These are phyloP conservation scores for Fopius arisanus DNA, from an alignment of 1,140 invertebrate genomes.

Conservation along the genomic window DNA sequence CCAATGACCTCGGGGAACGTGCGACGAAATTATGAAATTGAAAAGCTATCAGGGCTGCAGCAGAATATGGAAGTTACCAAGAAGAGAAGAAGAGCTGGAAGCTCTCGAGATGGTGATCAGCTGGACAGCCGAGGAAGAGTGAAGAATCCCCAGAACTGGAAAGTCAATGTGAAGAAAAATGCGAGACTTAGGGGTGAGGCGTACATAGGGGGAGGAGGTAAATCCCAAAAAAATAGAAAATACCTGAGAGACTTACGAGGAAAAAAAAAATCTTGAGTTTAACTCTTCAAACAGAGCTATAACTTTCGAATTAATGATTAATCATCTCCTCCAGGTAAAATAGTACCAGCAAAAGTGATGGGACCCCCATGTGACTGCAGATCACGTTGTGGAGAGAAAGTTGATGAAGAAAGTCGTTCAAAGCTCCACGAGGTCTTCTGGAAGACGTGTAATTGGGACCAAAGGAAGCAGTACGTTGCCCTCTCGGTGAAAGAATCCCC, in stretches of 20 bases:
- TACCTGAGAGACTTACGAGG: no score
- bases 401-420: constrained; percentile 36
- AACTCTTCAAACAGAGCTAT: no score
- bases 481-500: constrained; percentile 45
- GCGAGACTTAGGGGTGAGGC: constrained; percentile 43
- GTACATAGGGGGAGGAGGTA: constrained; percentile 47
- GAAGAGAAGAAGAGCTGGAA: constrained; percentile 15
- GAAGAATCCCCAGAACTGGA: constrained; percentile 45
- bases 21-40: background rate
- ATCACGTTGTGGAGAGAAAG: constrained; percentile 38
- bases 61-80: background rate
- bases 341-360: constrained; percentile 48
- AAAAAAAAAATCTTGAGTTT: background rate
- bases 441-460: constrained; percentile 46
- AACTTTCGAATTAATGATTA: no score
- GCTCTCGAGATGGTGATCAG: constrained; percentile 9
- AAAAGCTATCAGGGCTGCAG: background rate
- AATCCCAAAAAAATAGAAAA: no score
- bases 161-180: constrained; percentile 47
- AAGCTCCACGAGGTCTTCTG: constrained; percentile 45
- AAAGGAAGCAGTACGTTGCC: constrained; percentile 45
- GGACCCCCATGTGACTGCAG: constrained; percentile 42
- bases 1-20: background rate
- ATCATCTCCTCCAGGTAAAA: constrained; percentile 37
- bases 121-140: constrained; percentile 15